These are phyloP conservation scores for Scatophagus argus DNA, from an alignment of 2,113 vertebrate genomes.

Conservation along the genomic window DNA sequence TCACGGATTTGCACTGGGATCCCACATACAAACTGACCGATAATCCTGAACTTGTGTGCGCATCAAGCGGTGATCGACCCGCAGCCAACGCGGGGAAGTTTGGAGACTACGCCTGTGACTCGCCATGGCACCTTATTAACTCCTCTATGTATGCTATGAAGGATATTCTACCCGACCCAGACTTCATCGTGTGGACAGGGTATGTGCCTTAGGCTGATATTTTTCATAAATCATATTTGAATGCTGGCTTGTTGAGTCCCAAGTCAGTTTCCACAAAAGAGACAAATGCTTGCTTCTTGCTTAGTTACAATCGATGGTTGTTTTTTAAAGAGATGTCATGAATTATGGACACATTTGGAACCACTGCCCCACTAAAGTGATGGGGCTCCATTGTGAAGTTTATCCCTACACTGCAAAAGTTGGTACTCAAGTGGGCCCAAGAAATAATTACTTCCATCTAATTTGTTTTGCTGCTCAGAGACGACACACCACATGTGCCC, in stretches of 20 bases:
- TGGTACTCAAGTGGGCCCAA: not conserved
- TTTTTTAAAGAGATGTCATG: not conserved
- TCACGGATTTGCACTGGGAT: conserved; percentile 93
- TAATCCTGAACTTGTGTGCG: conserved; percentile 83
- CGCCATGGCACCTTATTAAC: conserved; percentile 89
- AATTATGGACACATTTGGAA: not conserved
- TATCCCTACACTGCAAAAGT: too few relatives aligned
- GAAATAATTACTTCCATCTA: not conserved
- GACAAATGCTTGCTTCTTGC: not conserved
- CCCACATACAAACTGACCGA: conserved; percentile 82
- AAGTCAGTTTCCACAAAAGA: not conserved
- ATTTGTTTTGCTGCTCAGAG: conserved; percentile 78
- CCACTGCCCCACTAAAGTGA: not conserved
- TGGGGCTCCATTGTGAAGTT: too few relatives aligned
- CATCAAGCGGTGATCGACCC: conserved; percentile 83
- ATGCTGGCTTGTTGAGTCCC: not conserved
- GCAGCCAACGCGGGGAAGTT: conserved; percentile 84
- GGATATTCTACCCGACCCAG: conserved; percentile 83
- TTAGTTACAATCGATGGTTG: not conserved
- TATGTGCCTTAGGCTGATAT: conserved; percentile 54
- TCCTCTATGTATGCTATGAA: conserved; percentile 89
- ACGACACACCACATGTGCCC: conserved; percentile 94
- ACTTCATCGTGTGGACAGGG: conserved; percentile 98
- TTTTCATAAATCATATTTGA: not conserved
- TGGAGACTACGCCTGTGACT: conserved; percentile 92